These are phyloP conservation scores for Tympanuchus pallidicinctus DNA, from an alignment of 2,113 vertebrate genomes.

Conservation along the genomic window DNA sequence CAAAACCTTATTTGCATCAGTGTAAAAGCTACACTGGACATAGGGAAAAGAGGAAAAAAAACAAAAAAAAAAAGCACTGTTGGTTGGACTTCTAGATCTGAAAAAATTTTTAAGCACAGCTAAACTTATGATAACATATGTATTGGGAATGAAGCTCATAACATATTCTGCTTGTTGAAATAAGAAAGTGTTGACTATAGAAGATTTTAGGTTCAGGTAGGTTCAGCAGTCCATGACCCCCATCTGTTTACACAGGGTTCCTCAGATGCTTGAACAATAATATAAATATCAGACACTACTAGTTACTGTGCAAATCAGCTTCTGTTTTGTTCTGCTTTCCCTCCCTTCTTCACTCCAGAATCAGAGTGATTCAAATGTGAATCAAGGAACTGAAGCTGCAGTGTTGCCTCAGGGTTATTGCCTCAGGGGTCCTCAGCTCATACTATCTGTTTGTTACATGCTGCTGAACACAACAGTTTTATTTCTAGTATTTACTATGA, in stretches of 20 bases:
- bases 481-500: background rate
- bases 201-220: background rate
- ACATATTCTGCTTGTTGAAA: background rate
- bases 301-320: background rate
- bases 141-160: background rate
- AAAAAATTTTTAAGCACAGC: background rate
- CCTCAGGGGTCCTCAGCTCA: background rate
- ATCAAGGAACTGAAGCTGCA: background rate
- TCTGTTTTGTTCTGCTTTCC: background rate
- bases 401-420: background rate
- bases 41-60: background rate
- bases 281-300: background rate
- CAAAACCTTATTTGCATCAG: background rate
- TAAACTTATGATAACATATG: background rate
- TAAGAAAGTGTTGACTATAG: background rate
- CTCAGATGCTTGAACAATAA: background rate
- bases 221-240: background rate
- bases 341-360: background rate
- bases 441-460: background rate
- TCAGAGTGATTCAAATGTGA: background rate
- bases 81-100: background rate
- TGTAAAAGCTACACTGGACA: background rate
- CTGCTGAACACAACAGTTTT: background rate
- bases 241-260: background rate
- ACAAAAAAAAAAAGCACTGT: background rate